phyloP scores from a whole-genome alignment of 2,113 vertebrate species.

The Urocynchramus pylzowi region DNA sequence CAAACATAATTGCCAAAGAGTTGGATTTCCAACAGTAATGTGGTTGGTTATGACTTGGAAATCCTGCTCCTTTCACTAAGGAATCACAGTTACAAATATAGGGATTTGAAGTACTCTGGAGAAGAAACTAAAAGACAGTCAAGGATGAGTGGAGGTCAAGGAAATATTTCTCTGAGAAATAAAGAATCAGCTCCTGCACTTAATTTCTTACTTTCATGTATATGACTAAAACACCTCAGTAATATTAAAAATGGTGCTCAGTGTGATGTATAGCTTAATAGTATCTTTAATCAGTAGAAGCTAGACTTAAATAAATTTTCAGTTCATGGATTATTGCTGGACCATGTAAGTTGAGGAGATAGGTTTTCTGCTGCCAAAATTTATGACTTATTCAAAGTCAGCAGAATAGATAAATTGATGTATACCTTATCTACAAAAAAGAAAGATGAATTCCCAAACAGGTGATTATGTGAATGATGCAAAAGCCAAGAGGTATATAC shows the following conservation, averaged over 20 bases:
- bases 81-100: not conserved
- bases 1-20: not conserved
- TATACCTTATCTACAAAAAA: conserved; percentile 4
- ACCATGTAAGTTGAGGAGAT: not conserved
- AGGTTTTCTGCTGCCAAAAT: not conserved
- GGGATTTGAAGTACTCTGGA: not conserved
- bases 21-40: not conserved
- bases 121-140: not conserved
- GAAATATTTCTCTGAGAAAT: not conserved
- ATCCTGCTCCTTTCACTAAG: not conserved
- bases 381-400: not conserved
- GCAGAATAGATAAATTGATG: conserved; percentile 10
- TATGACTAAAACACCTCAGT: not conserved
- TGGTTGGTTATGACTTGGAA: not conserved
- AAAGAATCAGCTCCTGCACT: not conserved
- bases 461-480: not conserved
- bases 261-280: not conserved
- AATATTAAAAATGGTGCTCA: not conserved
- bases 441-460: not conserved
- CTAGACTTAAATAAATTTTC: conserved; percentile 23
- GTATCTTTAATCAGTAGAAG: conserved; percentile 6
- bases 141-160: not conserved
- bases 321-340: conserved; percentile 40
- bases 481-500: not conserved
- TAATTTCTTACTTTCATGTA: not conserved